Percentiles rank a stretch among this genome's conserved stretches.
phyloP scores from a whole-genome alignment of 2,888 invertebrate species.

The Odontomyia ornata region DNA sequence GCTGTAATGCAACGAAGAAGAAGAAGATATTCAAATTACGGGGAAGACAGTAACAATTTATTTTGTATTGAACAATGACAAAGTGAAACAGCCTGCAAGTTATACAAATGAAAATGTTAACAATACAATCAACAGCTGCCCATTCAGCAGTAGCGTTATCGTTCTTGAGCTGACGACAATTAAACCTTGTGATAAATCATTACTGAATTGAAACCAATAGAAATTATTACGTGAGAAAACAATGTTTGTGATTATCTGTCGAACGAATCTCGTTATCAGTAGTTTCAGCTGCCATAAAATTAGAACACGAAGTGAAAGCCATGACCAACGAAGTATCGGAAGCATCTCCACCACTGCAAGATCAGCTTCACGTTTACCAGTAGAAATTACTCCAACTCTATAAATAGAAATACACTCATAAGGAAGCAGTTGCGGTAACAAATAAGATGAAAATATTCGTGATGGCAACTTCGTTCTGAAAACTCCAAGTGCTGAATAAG shows the following conservation, averaged over 20 bases:
- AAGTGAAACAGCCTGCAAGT: not conserved
- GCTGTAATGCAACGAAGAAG: too few species aligned
- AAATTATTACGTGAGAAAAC: slow-evolving; percentile 17
- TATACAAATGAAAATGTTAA: slow-evolving; percentile 8
- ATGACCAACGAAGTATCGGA: not conserved
- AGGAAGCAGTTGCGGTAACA: not conserved
- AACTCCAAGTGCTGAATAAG: slow-evolving; percentile 77
- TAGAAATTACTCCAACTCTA: not conserved
- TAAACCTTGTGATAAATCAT: slow-evolving; percentile 3
- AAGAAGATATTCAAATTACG: not conserved
- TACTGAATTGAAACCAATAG: slow-evolving; percentile 16
- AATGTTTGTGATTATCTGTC: slow-evolving; percentile 31
- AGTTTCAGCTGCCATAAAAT: not conserved
- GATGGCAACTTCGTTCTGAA: slow-evolving; percentile 83
- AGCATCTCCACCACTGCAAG: not conserved
- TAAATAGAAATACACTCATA: slow-evolving; percentile 3
- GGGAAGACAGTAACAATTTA: not conserved
- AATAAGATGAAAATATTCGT: not conserved
- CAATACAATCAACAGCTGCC: slow-evolving; percentile 1
- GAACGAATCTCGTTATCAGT: not conserved
- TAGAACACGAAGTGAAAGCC: not conserved
- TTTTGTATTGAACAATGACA: not conserved
- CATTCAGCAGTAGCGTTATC: slow-evolving; percentile 4
- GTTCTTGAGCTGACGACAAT: not conserved
- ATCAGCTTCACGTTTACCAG: not conserved